Evolutionary conservation across 2,888 invertebrate species (phyloP).

Genomic region (Pachliopta kotzebuea): DNA sequence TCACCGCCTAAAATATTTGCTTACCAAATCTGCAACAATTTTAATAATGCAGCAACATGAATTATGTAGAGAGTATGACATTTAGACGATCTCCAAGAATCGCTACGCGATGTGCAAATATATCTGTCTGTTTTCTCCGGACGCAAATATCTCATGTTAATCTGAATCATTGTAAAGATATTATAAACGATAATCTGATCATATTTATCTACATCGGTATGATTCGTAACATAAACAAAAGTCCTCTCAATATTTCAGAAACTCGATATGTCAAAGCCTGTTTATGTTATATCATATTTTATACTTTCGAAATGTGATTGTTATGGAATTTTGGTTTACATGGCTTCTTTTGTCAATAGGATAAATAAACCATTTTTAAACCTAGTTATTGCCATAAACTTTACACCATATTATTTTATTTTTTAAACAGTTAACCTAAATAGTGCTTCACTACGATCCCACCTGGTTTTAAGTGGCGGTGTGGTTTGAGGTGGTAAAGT

Average conservation of each 20-base stretch:
- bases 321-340: background rate
- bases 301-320: background rate
- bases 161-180: background rate
- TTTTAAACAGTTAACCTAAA: too few species aligned
- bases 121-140: background rate
- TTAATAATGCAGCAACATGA: too few species aligned
- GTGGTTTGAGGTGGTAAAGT: too few species aligned
- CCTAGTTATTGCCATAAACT: background rate
- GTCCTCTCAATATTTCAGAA: background rate
- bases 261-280: background rate
- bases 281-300: background rate
- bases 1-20: too few species aligned
- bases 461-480: too few species aligned
- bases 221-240: slow-evolving; percentile 1
- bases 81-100: too few species aligned
- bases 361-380: background rate
- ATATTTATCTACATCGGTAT: slow-evolving; percentile 1
- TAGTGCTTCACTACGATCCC: too few species aligned
- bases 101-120: background rate
- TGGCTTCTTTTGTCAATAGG: background rate
- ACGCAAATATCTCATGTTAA: background rate
- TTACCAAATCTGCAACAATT: too few species aligned
- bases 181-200: background rate
- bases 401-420: too few species aligned
- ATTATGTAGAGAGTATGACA: too few species aligned